These are phyloP conservation scores for Eudemis profundana DNA, from an alignment of 2,888 invertebrate species.

Conservation along the genomic window DNA sequence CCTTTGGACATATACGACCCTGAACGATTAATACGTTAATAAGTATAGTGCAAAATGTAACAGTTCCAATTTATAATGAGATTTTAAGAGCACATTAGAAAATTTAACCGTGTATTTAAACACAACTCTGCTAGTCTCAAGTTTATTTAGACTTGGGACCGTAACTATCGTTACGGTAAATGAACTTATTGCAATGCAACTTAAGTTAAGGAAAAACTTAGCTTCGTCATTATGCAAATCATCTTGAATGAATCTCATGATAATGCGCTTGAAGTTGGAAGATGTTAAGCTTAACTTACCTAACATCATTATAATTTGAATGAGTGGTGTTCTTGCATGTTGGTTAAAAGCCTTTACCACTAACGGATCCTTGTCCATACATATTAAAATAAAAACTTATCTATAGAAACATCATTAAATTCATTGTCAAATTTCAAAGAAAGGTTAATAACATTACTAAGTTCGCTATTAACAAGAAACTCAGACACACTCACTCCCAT, in stretches of 20 bases:
- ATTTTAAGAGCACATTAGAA: background rate
- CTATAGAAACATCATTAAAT: too few relatives aligned
- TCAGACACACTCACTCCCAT: too few relatives aligned
- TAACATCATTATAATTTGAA: background rate
- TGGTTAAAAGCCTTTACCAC: too few relatives aligned
- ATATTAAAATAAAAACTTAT: too few relatives aligned
- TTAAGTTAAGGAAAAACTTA: constrained; percentile 2
- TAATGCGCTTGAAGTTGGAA: constrained; percentile 40
- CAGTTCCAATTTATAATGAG: constrained; percentile 9
- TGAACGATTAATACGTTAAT: too few relatives aligned
- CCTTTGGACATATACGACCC: too few relatives aligned
- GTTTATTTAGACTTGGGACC: constrained; percentile 54
- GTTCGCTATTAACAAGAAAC: too few relatives aligned
- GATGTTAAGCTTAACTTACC: constrained; percentile 27
- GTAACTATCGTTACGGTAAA: constrained; percentile 59
- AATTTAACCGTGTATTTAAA: background rate
- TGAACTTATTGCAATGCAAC: constrained; percentile 34
- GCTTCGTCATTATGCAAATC: constrained; percentile 5
- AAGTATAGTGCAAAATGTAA: constrained; percentile 28
- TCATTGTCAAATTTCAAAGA: too few relatives aligned
- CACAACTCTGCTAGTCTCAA: background rate
- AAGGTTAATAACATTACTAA: too few relatives aligned
- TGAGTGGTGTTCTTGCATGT: too few relatives aligned
- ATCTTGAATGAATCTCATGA: constrained; percentile 21
- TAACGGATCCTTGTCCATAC: too few relatives aligned